Conservation (phyloP, 53 echinoderm and acorn worm species). For the Hippasteria phrygiana region DNA sequence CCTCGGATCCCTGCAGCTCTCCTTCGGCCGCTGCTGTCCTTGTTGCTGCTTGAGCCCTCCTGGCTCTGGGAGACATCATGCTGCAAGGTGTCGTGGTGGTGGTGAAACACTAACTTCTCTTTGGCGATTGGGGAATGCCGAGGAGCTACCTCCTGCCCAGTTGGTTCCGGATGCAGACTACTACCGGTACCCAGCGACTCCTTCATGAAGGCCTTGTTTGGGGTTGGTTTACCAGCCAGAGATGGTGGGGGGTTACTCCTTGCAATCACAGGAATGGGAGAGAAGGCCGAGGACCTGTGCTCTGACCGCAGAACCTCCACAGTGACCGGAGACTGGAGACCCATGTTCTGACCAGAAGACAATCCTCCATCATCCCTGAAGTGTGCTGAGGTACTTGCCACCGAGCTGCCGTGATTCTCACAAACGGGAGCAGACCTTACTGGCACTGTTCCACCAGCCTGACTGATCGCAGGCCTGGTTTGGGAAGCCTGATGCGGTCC, state of each 20-base stretch:
- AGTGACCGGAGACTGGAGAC: constrained; percentile 43
- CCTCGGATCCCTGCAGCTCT: not conserved
- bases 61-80: not conserved
- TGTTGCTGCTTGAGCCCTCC: not conserved
- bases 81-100: not conserved
- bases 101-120: constrained; percentile 21
- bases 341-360: not conserved
- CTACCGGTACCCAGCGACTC: constrained; percentile 51
- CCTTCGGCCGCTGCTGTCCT: not conserved
- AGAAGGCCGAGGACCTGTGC: constrained; percentile 12
- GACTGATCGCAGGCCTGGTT: not conserved
- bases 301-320: constrained; percentile 44
- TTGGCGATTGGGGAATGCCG: constrained; percentile 49
- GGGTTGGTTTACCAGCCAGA: constrained; percentile 6
- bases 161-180: not conserved
- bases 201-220: constrained; percentile 63
- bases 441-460: not conserved
- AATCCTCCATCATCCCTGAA: constrained; percentile 17
- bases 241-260: constrained; percentile 7
- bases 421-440: constrained; percentile 40
- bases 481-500: not conserved
- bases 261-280: not conserved
- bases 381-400: not conserved
- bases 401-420: not conserved
- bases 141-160: not conserved